Conservation (phyloP, 2,888 invertebrate species). For the Cyclophora punctaria region DNA sequence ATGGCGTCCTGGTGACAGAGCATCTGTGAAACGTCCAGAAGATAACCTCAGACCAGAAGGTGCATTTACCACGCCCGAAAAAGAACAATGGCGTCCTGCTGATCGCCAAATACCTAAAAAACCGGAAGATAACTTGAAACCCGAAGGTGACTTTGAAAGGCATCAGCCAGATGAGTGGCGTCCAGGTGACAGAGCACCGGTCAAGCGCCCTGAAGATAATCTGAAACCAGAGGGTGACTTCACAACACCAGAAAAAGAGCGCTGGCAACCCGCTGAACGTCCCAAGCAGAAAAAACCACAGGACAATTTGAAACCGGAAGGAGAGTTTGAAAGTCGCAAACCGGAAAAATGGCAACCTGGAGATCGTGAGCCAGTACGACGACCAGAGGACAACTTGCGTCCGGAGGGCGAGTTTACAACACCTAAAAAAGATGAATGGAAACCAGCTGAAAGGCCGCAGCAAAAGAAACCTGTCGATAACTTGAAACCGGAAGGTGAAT, state of each 20-base stretch:
- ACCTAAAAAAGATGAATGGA: conserved; percentile 60
- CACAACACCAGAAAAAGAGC: conserved; percentile 38
- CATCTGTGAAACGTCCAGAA: conserved; percentile 62
- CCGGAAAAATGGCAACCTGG: conserved; percentile 62
- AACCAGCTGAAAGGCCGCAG: conserved; percentile 64
- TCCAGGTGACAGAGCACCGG: conserved; percentile 53
- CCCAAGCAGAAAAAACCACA: conserved; percentile 69
- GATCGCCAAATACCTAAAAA: conserved; percentile 65
- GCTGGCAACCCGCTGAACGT: conserved; percentile 69
- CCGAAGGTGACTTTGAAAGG: conserved; percentile 61
- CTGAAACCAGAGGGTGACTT: conserved; percentile 68
- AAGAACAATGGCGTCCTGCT: conserved; percentile 48
- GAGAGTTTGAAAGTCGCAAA: conserved; percentile 63
- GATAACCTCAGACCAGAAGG: conserved; percentile 70
- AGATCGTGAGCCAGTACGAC: conserved; percentile 58
- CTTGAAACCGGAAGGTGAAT: conserved; percentile 34
- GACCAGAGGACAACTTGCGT: conserved; percentile 69
- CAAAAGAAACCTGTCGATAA: conserved; percentile 49
- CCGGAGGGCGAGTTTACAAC: conserved; percentile 47
- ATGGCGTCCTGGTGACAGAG: conserved; percentile 62
- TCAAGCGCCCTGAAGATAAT: conserved; percentile 66
- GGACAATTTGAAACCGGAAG: conserved; percentile 75
- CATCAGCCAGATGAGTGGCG: conserved; percentile 38
- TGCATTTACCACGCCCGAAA: conserved; percentile 38
- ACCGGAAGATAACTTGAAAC: conserved; percentile 67